Evolutionary conservation across 2,797 vertebrate genomes (phyloP).

Genomic region (Pipistrellus pygmaeus): DNA sequence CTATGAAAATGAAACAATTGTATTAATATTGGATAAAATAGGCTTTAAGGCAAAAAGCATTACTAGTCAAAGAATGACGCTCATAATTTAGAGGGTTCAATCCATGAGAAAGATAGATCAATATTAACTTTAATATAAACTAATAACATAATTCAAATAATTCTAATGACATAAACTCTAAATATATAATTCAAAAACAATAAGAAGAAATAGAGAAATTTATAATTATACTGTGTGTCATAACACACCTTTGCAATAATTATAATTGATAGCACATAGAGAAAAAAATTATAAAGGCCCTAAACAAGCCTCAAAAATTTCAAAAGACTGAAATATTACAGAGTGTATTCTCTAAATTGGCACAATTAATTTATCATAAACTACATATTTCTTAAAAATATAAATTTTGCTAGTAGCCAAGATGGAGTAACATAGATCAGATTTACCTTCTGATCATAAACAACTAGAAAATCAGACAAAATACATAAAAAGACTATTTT

Average conservation of each 20-base stretch:
- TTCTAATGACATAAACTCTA: conserved; percentile 1
- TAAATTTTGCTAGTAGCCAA: neutral
- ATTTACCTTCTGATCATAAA: conserved; percentile 34
- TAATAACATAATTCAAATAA: neutral
- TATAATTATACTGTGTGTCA: neutral
- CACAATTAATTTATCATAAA: neutral
- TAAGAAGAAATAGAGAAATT: neutral
- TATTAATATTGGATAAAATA: neutral
- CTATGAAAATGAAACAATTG: neutral
- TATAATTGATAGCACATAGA: neutral
- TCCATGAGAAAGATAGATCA: neutral
- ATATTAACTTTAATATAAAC: conserved; percentile 18
- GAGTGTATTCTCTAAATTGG: neutral
- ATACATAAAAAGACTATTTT: neutral
- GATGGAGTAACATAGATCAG: neutral
- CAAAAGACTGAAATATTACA: neutral
- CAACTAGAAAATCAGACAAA: conserved; percentile 9
- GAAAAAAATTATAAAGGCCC: neutral
- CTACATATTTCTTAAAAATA: neutral
- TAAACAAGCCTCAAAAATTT: neutral
- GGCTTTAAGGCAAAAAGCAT: neutral
- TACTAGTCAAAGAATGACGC: neutral
- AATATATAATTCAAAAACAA: neutral
- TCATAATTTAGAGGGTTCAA: neutral
- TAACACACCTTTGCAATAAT: neutral